phyloP scores from a whole-genome alignment of 2,797 vertebrate genomes.

The Hylomyscus alleni region DNA sequence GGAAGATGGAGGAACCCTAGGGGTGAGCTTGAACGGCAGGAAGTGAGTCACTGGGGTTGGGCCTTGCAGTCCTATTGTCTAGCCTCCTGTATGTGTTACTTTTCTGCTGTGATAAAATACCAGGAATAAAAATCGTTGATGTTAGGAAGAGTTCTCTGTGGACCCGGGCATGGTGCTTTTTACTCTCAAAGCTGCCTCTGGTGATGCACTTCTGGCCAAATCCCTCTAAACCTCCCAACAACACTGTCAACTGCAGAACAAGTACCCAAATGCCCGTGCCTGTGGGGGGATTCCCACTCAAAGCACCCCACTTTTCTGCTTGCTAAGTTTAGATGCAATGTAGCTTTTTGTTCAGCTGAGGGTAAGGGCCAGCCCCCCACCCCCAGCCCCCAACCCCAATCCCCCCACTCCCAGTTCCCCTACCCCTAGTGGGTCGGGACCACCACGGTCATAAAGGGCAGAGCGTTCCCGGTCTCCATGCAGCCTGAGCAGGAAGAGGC shows the following conservation, averaged over 20 bases:
- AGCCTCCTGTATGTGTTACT: background rate
- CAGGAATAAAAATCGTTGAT: background rate
- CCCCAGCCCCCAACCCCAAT: background rate
- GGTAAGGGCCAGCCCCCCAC: too few relatives aligned
- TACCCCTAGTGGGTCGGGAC: too few relatives aligned
- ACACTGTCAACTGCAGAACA: background rate
- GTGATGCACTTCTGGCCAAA: rapidly evolving
- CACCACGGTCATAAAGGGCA: rapidly evolving
- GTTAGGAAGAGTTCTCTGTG: background rate
- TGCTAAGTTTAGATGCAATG: background rate
- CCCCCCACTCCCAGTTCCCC: background rate
- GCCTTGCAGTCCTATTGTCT: background rate
- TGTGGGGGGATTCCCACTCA: background rate
- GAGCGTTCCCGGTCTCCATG: rapidly evolving
- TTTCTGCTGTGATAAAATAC: background rate
- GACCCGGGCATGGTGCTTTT: background rate
- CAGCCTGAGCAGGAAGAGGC: background rate
- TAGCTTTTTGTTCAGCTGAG: rapidly evolving
- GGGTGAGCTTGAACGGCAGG: background rate
- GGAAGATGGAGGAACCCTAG: background rate
- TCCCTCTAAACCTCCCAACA: background rate
- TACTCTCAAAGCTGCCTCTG: background rate
- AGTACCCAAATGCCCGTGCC: background rate
- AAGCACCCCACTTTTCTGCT: background rate
- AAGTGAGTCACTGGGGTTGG: background rate